Percentiles rank a stretch among this genome's conserved stretches.
Conservation (phyloP, 2,113 vertebrate species). For the Tenrec ecaudatus region DNA sequence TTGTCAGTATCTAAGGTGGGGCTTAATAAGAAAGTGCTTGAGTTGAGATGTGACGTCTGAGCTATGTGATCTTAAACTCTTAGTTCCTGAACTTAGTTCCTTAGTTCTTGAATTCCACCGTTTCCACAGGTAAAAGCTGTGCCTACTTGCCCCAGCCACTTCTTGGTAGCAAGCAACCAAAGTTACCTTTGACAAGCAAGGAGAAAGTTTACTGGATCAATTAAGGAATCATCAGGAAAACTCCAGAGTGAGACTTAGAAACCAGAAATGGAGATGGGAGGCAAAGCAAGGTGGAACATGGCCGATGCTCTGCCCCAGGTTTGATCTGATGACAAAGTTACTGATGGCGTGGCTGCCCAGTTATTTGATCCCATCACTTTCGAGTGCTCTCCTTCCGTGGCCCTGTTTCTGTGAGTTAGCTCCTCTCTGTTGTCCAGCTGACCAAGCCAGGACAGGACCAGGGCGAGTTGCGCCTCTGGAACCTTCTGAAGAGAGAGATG, state of each 20-base stretch:
- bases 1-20: background rate
- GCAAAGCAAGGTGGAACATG: background rate
- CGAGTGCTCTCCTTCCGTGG: background rate
- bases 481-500: background rate
- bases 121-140: background rate
- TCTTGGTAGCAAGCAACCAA: background rate
- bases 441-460: background rate
- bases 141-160: background rate
- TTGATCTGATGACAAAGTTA: background rate
- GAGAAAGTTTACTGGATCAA: background rate
- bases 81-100: background rate
- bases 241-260: background rate
- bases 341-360: background rate
- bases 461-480: background rate
- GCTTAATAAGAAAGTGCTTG: background rate
- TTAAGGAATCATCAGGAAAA: conserved; percentile 6
- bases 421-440: background rate
- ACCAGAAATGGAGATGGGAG: background rate
- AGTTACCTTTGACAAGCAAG: background rate
- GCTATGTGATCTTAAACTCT: background rate
- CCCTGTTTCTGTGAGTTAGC: background rate
- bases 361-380: background rate
- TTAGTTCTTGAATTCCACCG: background rate
- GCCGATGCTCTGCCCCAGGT: background rate
- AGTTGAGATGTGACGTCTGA: conserved; percentile 23